Percentiles rank a stretch among this genome's conserved stretches.
These are phyloP conservation scores for Cassiopea xamachana DNA, from an alignment of 30 jellyfish, hydroid and myxozoan genomes.

Conservation along the genomic window DNA sequence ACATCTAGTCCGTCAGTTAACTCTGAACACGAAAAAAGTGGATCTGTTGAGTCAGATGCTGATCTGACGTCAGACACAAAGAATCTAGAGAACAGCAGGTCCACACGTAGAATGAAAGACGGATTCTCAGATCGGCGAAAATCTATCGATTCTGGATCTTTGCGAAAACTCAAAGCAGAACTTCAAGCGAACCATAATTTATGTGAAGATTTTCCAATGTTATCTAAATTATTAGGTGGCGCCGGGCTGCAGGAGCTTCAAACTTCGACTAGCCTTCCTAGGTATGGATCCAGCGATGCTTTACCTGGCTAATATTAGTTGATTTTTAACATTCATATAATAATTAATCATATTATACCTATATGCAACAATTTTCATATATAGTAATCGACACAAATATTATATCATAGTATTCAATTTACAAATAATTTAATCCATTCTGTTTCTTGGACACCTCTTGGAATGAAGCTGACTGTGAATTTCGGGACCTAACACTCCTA, in stretches of 20 bases:
- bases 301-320: conserved; percentile 19
- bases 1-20: conserved; percentile 69
- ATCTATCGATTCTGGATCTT: conserved; percentile 98
- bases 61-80: conserved; percentile 20
- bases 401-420: too few species aligned
- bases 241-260: conserved; percentile 29
- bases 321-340: not conserved
- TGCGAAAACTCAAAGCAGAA: conserved; percentile 89
- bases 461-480: too few species aligned
- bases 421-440: too few species aligned
- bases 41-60: conserved; percentile 25
- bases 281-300: conserved; percentile 57
- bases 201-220: conserved; percentile 88
- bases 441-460: too few species aligned
- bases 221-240: conserved; percentile 88
- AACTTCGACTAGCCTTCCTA: conserved; percentile 18
- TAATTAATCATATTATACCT: not conserved
- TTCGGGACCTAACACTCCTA: too few species aligned
- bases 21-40: conserved; percentile 45
- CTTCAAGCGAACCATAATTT: conserved; percentile 89
- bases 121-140: conserved; percentile 86
- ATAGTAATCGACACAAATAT: not conserved
- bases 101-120: conserved; percentile 15
- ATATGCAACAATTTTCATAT: not conserved
- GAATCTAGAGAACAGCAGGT: conserved; percentile 4